phyloP scores from a whole-genome alignment of 2,888 invertebrate species.

The Neuroscelio doddi region DNA sequence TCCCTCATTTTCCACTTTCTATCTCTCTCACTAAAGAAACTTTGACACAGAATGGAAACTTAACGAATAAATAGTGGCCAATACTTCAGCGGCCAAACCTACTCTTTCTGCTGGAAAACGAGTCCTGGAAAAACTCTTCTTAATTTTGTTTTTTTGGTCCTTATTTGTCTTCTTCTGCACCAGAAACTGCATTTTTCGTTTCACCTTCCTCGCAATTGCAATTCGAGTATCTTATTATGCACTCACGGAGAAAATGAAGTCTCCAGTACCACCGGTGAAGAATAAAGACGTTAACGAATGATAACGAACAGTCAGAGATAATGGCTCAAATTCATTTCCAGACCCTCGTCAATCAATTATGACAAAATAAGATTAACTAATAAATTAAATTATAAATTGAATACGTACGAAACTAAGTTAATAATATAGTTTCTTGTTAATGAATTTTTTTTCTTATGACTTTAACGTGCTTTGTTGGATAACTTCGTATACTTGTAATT shows the following conservation, averaged over 20 bases:
- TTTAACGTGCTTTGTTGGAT: no score
- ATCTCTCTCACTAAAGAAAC: constrained; percentile 11
- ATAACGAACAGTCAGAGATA: constrained; percentile 7
- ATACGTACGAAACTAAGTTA: no score
- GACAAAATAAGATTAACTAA: no score
- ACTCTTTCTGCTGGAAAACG: constrained; percentile 16
- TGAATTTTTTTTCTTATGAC: no score
- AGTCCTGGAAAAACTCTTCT: constrained; percentile 19
- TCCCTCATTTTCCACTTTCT: neutral
- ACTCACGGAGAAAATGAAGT: constrained; percentile 5
- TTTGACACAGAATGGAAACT: constrained; percentile 49
- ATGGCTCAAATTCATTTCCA: constrained; percentile 1
- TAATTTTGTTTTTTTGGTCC: constrained; percentile 12
- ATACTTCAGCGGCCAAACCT: constrained; percentile 44
- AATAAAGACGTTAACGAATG: no score
- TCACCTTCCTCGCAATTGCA: neutral
- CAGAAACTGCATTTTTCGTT: constrained; percentile 6
- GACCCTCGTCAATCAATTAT: constrained; percentile 5
- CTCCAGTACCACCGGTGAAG: neutral
- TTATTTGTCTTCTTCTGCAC: neutral
- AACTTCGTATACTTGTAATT: no score
- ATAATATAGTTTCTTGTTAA: no score
- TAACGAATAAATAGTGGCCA: constrained; percentile 59
- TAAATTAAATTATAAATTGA: no score
- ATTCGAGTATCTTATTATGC: constrained; percentile 5